Percentiles rank a stretch among this genome's conserved stretches.
These are phyloP conservation scores for Dromaius novaehollandiae DNA, from an alignment of 2,113 vertebrate species.

Conservation along the genomic window DNA sequence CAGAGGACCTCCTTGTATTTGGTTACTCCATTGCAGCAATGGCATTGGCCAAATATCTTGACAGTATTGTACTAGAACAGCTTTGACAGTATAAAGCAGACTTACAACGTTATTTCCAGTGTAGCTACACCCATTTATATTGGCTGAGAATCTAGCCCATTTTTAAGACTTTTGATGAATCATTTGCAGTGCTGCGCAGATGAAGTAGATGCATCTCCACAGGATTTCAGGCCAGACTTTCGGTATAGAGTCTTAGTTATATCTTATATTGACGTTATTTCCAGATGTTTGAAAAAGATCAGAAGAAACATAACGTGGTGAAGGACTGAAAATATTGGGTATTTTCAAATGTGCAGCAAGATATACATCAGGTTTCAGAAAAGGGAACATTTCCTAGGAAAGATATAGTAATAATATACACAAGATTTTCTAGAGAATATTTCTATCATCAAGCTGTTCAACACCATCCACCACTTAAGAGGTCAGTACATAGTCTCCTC, in stretches of 20 bases:
- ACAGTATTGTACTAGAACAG: not conserved
- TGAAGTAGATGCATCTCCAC: not conserved
- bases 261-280: conserved; percentile 35
- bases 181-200: not conserved
- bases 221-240: not conserved
- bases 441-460: not conserved
- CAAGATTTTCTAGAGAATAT: not conserved
- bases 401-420: not conserved
- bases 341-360: not conserved
- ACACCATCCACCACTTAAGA: not conserved
- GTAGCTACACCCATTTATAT: not conserved
- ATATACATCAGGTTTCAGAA: not conserved
- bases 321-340: not conserved
- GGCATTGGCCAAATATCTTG: not conserved
- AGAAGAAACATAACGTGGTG: conserved; percentile 17
- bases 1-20: not conserved
- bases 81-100: not conserved
- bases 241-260: conserved; percentile 18
- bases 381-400: not conserved
- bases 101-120: not conserved
- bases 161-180: not conserved
- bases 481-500: not conserved
- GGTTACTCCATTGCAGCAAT: not conserved
- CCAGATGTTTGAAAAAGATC: conserved; percentile 40
- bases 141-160: not conserved